Conservation (phyloP, 2,888 invertebrate species). For the Drosophila neotestacea region DNA sequence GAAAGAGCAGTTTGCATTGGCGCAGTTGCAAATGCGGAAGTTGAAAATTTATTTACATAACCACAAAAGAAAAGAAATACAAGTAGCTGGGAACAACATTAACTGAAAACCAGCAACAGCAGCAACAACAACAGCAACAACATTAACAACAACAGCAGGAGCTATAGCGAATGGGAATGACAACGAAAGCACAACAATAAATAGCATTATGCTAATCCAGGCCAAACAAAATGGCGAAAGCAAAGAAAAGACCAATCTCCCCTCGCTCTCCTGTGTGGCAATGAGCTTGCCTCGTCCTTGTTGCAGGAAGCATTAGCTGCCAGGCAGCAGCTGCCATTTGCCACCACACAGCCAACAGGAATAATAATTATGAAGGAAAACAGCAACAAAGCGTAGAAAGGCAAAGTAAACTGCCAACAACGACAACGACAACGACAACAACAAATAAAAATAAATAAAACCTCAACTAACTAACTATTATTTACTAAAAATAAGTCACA, state of each 20-base stretch:
- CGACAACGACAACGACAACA: conserved; percentile 24
- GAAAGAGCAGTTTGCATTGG: conserved; percentile 37
- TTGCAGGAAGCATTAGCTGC: conserved; percentile 47
- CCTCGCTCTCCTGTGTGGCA: neutral
- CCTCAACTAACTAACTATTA: conserved; percentile 78
- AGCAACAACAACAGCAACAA: conserved; percentile 32
- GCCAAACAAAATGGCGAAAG: conserved; percentile 79
- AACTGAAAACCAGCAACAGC: conserved; percentile 58
- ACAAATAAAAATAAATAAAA: conserved; percentile 57
- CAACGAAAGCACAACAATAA: conserved; percentile 78
- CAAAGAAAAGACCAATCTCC: conserved; percentile 63
- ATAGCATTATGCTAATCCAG: conserved; percentile 81
- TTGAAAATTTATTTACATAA: conserved; percentile 71
- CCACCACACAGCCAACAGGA: conserved; percentile 55
- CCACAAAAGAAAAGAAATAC: conserved; percentile 67
- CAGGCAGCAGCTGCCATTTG: conserved; percentile 61
- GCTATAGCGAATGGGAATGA: conserved; percentile 54
- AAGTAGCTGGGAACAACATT: conserved; percentile 69
- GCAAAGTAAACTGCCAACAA: conserved; percentile 38
- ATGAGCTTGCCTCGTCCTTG: conserved; percentile 25
- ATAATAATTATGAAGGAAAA: conserved; percentile 67
- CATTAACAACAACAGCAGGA: conserved; percentile 42
- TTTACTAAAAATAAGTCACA: conserved; percentile 78
- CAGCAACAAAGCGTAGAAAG: conserved; percentile 36
- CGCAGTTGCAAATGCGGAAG: conserved; percentile 64